phyloP scores from a whole-genome alignment of 2,113 vertebrate genomes.

The Chiloscyllium plagiosum region DNA sequence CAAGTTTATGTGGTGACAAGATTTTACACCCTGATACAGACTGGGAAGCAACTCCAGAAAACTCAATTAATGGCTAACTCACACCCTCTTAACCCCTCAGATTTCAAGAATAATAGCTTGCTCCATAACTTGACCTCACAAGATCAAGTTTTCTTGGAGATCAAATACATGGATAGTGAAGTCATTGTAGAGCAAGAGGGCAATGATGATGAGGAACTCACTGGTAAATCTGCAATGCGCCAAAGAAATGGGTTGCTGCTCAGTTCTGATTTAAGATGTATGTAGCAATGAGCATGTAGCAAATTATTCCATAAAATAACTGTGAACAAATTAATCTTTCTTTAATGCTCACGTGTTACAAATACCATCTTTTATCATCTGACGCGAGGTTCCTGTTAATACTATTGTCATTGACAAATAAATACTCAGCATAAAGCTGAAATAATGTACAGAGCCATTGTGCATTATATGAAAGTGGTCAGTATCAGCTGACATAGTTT shows the following conservation, averaged over 20 bases:
- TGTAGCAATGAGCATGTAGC: neutral
- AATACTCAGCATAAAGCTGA: neutral
- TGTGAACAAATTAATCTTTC: neutral
- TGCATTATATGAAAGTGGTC: neutral
- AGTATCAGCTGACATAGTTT: neutral
- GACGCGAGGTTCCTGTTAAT: neutral
- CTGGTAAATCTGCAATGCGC: neutral
- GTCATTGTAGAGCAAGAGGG: neutral
- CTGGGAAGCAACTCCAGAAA: too few species aligned
- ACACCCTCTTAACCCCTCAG: neutral
- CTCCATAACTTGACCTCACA: neutral
- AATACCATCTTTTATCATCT: neutral
- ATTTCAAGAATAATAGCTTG: neutral
- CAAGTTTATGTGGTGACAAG: neutral
- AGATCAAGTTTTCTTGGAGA: neutral
- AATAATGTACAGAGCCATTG: neutral
- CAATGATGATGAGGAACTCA: neutral
- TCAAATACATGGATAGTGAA: neutral
- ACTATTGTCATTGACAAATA: neutral
- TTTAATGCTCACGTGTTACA: neutral
- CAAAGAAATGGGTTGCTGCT: neutral
- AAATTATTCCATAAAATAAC: neutral
- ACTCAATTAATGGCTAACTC: neutral
- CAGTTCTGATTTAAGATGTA: neutral
- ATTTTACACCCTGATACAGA: neutral